Conservation (phyloP, 1,140 invertebrate species). For the Dinoponera quadriceps region DNA sequence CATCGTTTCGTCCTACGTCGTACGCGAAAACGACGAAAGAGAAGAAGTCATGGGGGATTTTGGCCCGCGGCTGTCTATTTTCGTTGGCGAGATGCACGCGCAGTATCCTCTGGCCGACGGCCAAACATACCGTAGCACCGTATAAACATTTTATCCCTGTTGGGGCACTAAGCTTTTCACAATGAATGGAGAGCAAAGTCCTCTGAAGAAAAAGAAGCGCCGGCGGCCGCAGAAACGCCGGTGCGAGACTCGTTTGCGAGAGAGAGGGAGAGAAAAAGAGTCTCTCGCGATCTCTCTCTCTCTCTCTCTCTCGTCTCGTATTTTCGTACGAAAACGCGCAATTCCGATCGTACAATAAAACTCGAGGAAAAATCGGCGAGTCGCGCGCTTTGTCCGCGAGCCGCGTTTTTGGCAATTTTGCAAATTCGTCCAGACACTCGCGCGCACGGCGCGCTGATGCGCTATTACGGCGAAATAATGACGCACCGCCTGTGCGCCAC, state of each 20-base stretch:
- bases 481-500: not conserved
- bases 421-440: slow-evolving; percentile 64
- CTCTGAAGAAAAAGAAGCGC: slow-evolving; percentile 32
- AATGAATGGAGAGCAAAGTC: slow-evolving; percentile 77
- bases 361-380: too few relatives aligned
- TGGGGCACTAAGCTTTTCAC: slow-evolving; percentile 72
- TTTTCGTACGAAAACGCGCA: not conserved
- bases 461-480: slow-evolving; percentile 26
- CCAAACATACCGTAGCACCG: slow-evolving; percentile 78
- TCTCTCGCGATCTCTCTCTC: not conserved
- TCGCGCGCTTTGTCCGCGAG: slow-evolving; percentile 55
- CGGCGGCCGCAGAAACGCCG: not conserved
- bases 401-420: slow-evolving; percentile 74
- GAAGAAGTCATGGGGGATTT: slow-evolving; percentile 84
- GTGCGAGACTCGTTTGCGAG: slow-evolving; percentile 14
- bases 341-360: slow-evolving; percentile 6
- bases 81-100: slow-evolving; percentile 80
- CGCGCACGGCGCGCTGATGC: slow-evolving; percentile 31
- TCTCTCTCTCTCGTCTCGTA: not conserved
- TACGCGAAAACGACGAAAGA: slow-evolving; percentile 65
- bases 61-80: slow-evolving; percentile 80
- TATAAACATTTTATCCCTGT: slow-evolving; percentile 83
- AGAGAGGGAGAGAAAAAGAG: too few relatives aligned
- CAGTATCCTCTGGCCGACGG: slow-evolving; percentile 81
- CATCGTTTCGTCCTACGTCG: slow-evolving; percentile 30